Evolutionary conservation across 1,140 invertebrate species (phyloP), one percentile per base, ranked within the genome.

Genomic region (Aphis craccivora): DNA sequence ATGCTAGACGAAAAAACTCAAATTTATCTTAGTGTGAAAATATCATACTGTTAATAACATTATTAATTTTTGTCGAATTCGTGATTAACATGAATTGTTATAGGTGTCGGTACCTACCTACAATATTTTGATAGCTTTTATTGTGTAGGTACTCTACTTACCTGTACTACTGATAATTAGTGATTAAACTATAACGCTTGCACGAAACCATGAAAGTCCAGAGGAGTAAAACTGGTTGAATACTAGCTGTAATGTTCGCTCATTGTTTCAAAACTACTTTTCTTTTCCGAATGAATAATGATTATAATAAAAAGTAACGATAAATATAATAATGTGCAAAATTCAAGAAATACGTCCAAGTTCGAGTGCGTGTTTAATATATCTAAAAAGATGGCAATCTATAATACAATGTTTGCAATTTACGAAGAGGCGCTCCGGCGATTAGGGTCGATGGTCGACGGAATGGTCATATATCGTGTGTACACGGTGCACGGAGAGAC

Each of bases 331-430:
- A 43, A 40, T 18, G 83, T 25, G 23, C 30, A 18, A 40, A 84
- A 11, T 40, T 76, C n/a, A 76, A n/a, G 23, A 84, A 84, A 84
- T 25, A 84, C 20, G 83, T 43, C 40, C 22, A 9, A 43, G 37
- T 30, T 25, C 30, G 11, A n/a, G 11, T n/a, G 81, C 22, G 22
- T 84, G 37, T 43, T 30, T 83, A 37, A 20, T 35, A 40, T 40
- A 3, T 40, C 23, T 40, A 40, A 84, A 84, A 43, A 23, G 20
- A 83, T 37, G 5, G 20, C 20, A 37, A 37, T 35, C 18, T 83
- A 83, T 83, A 83, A 40, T 83, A 83, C 40, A 83, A 37, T 83
- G 81, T 37, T 83, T 83, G 81, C 22, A 83, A 83, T 40, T 83
- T 37, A 20, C 14, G 7, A 83, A 37, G 20, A 37, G 35, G 37